Evolutionary conservation across 2,888 invertebrate species (phyloP).

Genomic region (Tridacna crocea): DNA sequence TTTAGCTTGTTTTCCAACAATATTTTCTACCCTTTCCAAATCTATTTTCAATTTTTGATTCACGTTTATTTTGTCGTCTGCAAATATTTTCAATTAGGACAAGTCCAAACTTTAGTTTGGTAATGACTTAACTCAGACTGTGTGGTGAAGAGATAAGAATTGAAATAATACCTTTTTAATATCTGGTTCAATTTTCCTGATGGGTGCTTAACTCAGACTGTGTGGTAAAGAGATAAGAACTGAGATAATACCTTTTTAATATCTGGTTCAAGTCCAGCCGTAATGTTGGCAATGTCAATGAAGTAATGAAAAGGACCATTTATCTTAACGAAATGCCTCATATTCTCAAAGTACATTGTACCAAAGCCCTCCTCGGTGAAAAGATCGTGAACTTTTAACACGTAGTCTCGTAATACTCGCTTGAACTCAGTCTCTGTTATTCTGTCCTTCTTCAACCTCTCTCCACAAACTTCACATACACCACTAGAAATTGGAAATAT

Average conservation of each 20-base stretch:
- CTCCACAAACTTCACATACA: background rate
- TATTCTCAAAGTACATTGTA: slow-evolving; percentile 5
- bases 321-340: background rate
- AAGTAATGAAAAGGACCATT: background rate
- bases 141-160: too few species aligned
- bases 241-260: background rate
- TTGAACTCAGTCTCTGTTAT: slow-evolving; percentile 1
- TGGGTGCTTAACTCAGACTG: too few species aligned
- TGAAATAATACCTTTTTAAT: background rate
- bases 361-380: background rate
- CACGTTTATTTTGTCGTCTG: too few species aligned
- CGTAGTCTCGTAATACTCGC: background rate
- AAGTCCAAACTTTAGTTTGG: too few species aligned
- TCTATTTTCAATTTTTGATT: too few species aligned
- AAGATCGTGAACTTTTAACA: background rate
- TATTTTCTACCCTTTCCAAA: too few species aligned
- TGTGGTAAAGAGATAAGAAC: too few species aligned
- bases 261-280: background rate
- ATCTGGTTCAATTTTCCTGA: background rate
- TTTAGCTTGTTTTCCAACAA: too few species aligned
- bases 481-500: background rate
- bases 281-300: background rate
- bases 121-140: too few species aligned
- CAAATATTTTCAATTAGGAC: too few species aligned
- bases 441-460: background rate